Conservation (phyloP, 2,797 vertebrate genomes). For the Hafferia zeledoni region DNA sequence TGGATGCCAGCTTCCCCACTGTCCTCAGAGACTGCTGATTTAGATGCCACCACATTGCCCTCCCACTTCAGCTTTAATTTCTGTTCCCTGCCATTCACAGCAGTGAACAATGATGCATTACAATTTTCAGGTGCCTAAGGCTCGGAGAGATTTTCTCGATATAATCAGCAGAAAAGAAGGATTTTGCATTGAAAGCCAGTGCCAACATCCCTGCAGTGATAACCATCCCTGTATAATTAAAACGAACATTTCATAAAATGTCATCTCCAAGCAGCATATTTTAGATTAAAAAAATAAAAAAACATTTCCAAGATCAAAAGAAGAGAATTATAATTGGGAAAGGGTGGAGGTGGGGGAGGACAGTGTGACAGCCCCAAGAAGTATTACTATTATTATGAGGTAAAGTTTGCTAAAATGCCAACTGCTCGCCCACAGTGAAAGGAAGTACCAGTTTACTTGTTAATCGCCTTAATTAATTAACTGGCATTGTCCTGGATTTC, state of each 20-base stretch:
- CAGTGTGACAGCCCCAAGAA: conserved; percentile 6
- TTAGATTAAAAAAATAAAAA: conserved; percentile 13
- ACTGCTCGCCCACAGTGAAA: conserved; percentile 38
- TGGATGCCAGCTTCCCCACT: neutral
- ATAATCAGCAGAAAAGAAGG: conserved; percentile 66
- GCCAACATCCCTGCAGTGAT: conserved; percentile 51
- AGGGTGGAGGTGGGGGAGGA: neutral
- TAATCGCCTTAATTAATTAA: conserved; percentile 69
- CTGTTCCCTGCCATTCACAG: conserved; percentile 29
- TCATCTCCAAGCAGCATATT: conserved; percentile 37
- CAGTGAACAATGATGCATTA: conserved; percentile 49
- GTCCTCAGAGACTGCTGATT: neutral
- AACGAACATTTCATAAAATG: conserved; percentile 56
- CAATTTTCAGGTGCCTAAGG: conserved; percentile 55
- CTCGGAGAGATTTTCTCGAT: conserved; percentile 48
- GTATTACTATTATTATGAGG: conserved; percentile 43
- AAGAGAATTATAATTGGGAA: conserved; percentile 29
- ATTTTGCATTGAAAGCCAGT: conserved; percentile 36
- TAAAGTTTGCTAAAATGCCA: conserved; percentile 47
- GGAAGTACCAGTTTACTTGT: conserved; percentile 37
- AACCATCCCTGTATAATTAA: conserved; percentile 66
- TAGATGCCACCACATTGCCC: neutral
- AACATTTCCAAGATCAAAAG: conserved; percentile 42
- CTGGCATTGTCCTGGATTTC: conserved; percentile 53
- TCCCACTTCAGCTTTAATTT: conserved; percentile 34